Evolutionary conservation across 2,113 vertebrate species (phyloP).

Genomic region (Phalacrocorax carbo): DNA sequence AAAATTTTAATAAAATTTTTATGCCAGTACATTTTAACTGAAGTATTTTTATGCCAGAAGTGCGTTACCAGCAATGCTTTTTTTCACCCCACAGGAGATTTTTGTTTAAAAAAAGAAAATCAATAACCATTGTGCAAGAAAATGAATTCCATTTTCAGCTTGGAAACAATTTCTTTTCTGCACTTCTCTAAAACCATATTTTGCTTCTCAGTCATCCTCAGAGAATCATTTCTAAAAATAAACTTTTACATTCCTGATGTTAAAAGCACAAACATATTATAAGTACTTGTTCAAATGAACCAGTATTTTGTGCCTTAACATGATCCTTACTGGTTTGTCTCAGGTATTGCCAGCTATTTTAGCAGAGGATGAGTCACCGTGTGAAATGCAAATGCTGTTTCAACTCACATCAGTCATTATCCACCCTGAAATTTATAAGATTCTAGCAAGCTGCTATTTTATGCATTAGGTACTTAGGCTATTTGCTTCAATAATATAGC

Average conservation of each 20-base stretch:
- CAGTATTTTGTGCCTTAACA: neutral
- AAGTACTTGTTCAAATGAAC: neutral
- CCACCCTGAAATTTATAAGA: neutral
- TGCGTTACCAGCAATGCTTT: neutral
- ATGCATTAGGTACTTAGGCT: neutral
- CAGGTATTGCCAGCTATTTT: neutral
- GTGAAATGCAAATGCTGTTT: neutral
- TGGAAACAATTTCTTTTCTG: neutral
- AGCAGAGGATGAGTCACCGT: neutral
- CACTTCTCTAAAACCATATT: neutral
- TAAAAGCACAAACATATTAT: neutral
- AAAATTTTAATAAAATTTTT: neutral
- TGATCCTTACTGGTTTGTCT: neutral
- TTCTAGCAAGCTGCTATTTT: neutral
- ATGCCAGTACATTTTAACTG: neutral
- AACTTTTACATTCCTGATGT: neutral
- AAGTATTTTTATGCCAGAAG: neutral
- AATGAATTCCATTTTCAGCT: neutral
- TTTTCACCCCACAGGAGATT: neutral
- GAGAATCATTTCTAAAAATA: neutral
- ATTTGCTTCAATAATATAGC: neutral
- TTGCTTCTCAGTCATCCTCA: neutral
- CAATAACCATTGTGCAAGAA: conserved; percentile 3
- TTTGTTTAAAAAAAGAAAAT: neutral
- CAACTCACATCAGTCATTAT: neutral